phyloP scores from a whole-genome alignment of 2,888 invertebrate genomes.

The Chloroclystis v-ata region DNA sequence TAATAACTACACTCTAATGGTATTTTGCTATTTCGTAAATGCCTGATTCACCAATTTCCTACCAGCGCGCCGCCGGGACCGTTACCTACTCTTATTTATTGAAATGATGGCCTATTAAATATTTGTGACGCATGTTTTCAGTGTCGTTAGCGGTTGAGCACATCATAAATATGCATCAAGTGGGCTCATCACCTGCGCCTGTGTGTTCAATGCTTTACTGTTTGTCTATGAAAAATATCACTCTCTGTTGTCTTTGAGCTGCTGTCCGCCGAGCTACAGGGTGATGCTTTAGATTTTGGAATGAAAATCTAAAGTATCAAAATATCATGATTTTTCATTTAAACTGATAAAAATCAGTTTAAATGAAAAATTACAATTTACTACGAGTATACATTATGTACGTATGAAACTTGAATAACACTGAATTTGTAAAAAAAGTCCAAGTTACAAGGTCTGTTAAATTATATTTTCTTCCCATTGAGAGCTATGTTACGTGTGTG shows the following conservation, averaged over 20 bases:
- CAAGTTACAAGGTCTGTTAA: not conserved
- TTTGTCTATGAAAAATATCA: slow-evolving; percentile 73
- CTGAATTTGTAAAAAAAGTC: not conserved
- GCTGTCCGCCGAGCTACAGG: slow-evolving; percentile 45
- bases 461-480: slow-evolving; percentile 39
- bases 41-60: slow-evolving; percentile 14
- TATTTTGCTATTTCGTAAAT: slow-evolving; percentile 12
- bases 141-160: slow-evolving; percentile 64
- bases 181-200: slow-evolving; percentile 57
- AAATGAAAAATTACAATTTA: too few relatives aligned
- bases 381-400: too few relatives aligned
- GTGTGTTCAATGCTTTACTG: slow-evolving; percentile 60
- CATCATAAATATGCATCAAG: slow-evolving; percentile 72
- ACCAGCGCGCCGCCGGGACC: slow-evolving; percentile 5
- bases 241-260: slow-evolving; percentile 63
- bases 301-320: too few relatives aligned
- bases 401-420: too few relatives aligned
- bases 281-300: too few relatives aligned
- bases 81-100: slow-evolving; percentile 7
- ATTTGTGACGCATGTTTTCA: slow-evolving; percentile 41
- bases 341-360: too few relatives aligned
- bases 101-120: slow-evolving; percentile 2
- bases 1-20: slow-evolving; percentile 19
- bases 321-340: too few relatives aligned
- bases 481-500: slow-evolving; percentile 49